Conservation (phyloP, 2,888 invertebrate genomes). For the Drosophila picticornis region DNA sequence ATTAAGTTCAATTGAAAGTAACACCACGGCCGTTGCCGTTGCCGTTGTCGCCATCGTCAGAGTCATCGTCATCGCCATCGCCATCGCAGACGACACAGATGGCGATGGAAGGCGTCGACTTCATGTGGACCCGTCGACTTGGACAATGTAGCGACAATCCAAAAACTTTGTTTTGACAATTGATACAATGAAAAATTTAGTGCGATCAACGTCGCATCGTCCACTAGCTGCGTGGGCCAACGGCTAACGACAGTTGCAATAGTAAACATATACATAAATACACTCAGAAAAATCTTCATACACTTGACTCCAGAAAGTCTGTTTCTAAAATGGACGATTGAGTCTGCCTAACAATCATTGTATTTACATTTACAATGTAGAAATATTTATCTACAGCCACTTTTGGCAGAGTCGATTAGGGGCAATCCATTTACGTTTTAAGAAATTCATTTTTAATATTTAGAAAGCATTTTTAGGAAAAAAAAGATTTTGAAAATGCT, state of each 20-base stretch:
- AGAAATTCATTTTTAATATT: neutral
- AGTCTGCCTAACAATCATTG: neutral
- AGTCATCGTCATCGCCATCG: constrained; percentile 18
- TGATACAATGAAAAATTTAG: constrained; percentile 82
- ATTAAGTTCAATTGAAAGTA: constrained; percentile 85
- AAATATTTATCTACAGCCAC: neutral
- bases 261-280: constrained; percentile 9
- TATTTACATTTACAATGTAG: neutral
- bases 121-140: constrained; percentile 47
- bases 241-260: constrained; percentile 50
- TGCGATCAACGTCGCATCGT: constrained; percentile 51
- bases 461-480: neutral
- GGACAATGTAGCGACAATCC: constrained; percentile 67
- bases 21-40: constrained; percentile 68
- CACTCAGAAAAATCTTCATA: neutral
- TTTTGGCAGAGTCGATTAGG: neutral
- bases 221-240: constrained; percentile 65
- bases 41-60: constrained; percentile 18
- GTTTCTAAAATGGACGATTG: neutral
- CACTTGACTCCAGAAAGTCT: neutral
- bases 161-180: constrained; percentile 80
- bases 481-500: neutral
- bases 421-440: neutral
- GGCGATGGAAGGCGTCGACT: constrained; percentile 13
- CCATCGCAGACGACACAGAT: neutral